phyloP scores from a whole-genome alignment of 2,797 vertebrate species.

The Natrix natrix region DNA sequence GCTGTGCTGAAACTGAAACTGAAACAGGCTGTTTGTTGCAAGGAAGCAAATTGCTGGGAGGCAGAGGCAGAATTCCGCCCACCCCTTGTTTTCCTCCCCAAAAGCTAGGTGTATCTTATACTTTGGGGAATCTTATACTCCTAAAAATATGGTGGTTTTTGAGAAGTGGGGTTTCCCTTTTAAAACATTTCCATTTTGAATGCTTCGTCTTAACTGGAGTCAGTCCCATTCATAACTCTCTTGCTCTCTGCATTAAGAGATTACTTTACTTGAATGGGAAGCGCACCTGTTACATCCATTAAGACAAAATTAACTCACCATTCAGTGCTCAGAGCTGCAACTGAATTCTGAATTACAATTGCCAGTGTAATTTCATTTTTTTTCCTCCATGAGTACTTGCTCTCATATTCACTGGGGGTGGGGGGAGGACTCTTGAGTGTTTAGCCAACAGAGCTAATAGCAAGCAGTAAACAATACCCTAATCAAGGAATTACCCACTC shows the following conservation, averaged over 20 bases:
- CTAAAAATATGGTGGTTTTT: no score
- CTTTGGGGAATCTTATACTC: no score
- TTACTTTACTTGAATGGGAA: background rate
- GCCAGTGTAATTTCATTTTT: background rate
- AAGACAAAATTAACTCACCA: background rate
- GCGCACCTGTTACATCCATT: background rate
- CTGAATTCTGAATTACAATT: background rate
- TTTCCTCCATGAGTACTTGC: no score
- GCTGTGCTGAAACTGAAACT: no score
- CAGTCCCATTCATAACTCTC: background rate
- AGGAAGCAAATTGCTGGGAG: no score
- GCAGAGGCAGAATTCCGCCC: no score
- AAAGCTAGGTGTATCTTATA: no score
- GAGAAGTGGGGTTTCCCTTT: no score
- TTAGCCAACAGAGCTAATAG: background rate
- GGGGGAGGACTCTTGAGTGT: background rate
- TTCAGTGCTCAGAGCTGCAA: background rate
- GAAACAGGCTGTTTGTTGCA: no score
- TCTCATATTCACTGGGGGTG: background rate
- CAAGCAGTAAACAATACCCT: background rate
- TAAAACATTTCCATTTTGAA: background rate
- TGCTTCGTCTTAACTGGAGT: background rate
- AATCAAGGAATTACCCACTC: background rate
- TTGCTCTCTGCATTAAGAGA: background rate
- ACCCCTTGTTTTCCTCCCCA: no score